Base-by-base conservation (phyloP, 2,888 invertebrate genomes). In the Mylabris sibirica region DNA sequence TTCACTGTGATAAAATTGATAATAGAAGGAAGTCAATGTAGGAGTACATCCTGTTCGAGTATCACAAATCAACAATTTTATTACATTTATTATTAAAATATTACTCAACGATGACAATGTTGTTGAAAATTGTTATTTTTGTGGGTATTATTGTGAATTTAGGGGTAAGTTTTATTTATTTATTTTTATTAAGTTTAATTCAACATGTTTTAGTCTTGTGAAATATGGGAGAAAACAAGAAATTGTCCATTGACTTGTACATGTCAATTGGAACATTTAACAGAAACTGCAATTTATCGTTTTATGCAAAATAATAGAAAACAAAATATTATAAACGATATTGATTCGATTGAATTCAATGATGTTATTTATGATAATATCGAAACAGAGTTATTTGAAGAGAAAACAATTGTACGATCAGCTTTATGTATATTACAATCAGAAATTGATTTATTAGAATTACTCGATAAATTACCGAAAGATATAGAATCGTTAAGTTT, bases 401-500 rank as follows among this genome's bases (percentile, higher is more conserved):
- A 83, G n/a, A 85, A 86, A 73, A 82, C 84, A 2, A 82, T 86
- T 24, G 81, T 88, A 26, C 86, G 87, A 74, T 86, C 87, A 70
- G 87, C 87, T 24, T 88, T 87, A 57, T 89, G 89, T 68, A 85
- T 89, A 44, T 78, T 89, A 60, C 88, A 87, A 80, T 84, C 84
- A 5, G 85, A 86, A 69, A 84, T 81, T 9, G 82, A 87, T 60
- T 80, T 86, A 0, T 73, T 81, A 61, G 79, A 84, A 6, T 77
- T 88, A 17, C 76, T 88, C 62, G 78, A 83, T 60, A 77, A 79
- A 9, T 73, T 89, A 57, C 87, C 89, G 5, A 81, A 83, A 59
- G 87, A 88, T 77, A 80, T 87, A 17, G 86, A 89, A 79, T 87
- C 87, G 4, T 79, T 91, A 65, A 88, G 88, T 0, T 79, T 91